phyloP scores from a whole-genome alignment of 1,140 invertebrate genomes.

The Globodera rostochiensis region DNA sequence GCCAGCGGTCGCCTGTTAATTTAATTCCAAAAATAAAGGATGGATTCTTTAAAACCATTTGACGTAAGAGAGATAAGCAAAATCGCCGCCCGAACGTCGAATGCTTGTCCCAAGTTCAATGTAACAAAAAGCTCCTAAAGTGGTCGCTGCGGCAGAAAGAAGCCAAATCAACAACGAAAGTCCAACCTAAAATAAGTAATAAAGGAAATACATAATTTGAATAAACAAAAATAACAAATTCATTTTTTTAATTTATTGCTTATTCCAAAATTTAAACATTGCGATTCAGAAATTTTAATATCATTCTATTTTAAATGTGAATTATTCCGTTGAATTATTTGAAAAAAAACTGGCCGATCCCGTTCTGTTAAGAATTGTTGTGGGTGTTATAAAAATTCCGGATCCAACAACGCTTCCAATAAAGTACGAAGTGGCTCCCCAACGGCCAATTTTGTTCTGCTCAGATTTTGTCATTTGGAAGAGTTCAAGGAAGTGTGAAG shows the following conservation, averaged over 20 bases:
- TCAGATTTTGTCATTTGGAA: neutral
- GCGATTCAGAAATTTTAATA: too few relatives aligned
- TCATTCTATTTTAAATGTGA: neutral
- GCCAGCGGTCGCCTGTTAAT: constrained; percentile 44
- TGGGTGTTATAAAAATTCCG: constrained; percentile 90
- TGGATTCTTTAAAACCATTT: constrained; percentile 41
- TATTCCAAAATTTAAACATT: too few relatives aligned
- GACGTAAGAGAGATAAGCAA: constrained; percentile 56
- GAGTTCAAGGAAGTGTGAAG: neutral
- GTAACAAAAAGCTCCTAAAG: constrained; percentile 64
- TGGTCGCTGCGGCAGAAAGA: constrained; percentile 5
- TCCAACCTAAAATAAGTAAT: neutral
- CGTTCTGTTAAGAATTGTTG: constrained; percentile 64
- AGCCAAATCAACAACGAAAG: constrained; percentile 15
- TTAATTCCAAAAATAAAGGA: neutral
- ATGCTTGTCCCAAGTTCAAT: constrained; percentile 54
- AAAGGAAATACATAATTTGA: neutral
- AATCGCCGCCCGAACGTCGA: constrained; percentile 51
- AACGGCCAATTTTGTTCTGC: constrained; percentile 52
- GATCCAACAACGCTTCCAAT: constrained; percentile 91
- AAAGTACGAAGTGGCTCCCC: constrained; percentile 69
- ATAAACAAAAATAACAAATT: too few relatives aligned
- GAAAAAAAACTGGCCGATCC: constrained; percentile 38
- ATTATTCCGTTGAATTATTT: neutral
- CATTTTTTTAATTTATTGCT: too few relatives aligned